Base-by-base conservation (phyloP, 2,113 vertebrate species). In the Callionymus lyra region DNA sequence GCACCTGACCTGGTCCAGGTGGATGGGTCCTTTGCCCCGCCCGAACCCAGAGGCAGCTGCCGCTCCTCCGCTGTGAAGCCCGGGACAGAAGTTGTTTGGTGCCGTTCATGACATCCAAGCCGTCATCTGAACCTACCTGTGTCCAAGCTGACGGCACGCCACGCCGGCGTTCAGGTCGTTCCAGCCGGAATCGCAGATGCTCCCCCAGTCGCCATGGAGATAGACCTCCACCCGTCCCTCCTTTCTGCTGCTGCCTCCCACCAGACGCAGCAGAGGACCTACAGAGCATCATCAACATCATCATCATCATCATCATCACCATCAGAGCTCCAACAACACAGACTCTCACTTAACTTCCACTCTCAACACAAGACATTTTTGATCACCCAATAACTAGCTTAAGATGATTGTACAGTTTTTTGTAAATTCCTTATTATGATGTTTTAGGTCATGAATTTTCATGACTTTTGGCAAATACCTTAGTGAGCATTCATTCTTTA, bases 1-100 rank as follows among this genome's bases (percentile, higher is more conserved):
- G 77, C 92, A 94, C 60, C 87, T 84, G 48, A 93, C n/a, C 4
- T 84, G 83, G 68, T 86, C 77, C 65, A 92, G 74, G 66, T 91
- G 89, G 57, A 90, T 77, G 17, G 87, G 87, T 3, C 88, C 88
- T 1, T 83, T 87, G 1, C 87, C 87, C 71, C 85, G 85, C 0
- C 89, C 86, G 46, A 89, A 90, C 49, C 89, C 89, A 31, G 83
- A 74, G 44, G 83, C 82, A n/a, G 82, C 78, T 5, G 76, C 76
- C 0, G 88, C 87, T 62, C 84, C 63, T 4, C 88, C 90, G 6
- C 91, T 94, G 83, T 11, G 16, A 13, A 42, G 4, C 6, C 9
- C 6, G 31, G 27, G 13, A 8, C 21, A 27, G 21, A 27, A 8
- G 21, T n/a, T 27, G 21, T 27, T 27, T 27, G 21, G n/a, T 27